Conservation (phyloP, 1,140 invertebrate species). For the Nylanderia fulva region DNA sequence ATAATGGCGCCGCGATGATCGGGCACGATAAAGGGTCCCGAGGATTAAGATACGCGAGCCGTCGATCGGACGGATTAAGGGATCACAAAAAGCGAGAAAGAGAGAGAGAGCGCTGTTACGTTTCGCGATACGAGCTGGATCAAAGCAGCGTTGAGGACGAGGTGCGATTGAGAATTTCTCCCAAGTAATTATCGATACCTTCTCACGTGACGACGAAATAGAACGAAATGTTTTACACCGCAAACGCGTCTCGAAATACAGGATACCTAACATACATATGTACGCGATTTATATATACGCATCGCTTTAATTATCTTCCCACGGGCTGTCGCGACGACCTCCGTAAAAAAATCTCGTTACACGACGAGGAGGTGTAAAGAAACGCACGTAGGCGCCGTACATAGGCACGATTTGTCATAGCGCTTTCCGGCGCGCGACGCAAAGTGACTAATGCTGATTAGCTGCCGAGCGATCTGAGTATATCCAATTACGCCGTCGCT, state of each 20-base stretch:
- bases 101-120: constrained; percentile 11
- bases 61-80: constrained; percentile 46
- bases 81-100: constrained; percentile 40
- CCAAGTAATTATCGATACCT: constrained; percentile 61
- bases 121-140: constrained; percentile 19
- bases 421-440: constrained; percentile 38
- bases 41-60: constrained; percentile 57
- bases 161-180: constrained; percentile 40
- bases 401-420: constrained; percentile 62
- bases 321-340: constrained; percentile 18
- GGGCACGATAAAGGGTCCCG: constrained; percentile 61
- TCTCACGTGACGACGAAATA: neutral
- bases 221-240: neutral
- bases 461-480: constrained; percentile 73
- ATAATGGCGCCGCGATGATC: constrained; percentile 63
- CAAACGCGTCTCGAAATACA: neutral
- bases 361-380: constrained; percentile 30
- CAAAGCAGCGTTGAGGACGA: constrained; percentile 9
- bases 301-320: constrained; percentile 45
- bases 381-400: constrained; percentile 45
- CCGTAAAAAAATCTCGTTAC: constrained; percentile 43
- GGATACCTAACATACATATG: too few relatives aligned
- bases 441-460: constrained; percentile 75
- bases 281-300: neutral
- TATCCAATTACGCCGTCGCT: constrained; percentile 74